These are phyloP conservation scores for Psophia crepitans DNA, from an alignment of 2,113 vertebrate species.

Conservation along the genomic window DNA sequence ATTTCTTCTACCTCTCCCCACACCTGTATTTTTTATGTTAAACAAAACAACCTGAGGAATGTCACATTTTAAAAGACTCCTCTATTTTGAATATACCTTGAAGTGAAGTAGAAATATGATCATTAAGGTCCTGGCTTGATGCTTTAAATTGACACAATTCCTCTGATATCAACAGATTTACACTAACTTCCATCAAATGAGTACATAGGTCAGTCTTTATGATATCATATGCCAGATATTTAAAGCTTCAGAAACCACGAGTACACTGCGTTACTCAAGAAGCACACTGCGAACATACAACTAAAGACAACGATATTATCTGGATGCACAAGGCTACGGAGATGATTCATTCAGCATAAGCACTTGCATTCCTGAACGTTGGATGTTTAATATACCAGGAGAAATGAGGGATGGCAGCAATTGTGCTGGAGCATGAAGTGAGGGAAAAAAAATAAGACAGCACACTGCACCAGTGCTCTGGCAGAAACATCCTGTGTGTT, in stretches of 20 bases:
- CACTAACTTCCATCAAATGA: neutral
- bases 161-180: neutral
- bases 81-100: neutral
- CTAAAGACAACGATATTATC: neutral
- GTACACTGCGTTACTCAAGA: neutral
- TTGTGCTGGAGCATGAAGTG: neutral
- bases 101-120: neutral
- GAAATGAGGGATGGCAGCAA: constrained; percentile 13
- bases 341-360: neutral
- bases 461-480: neutral
- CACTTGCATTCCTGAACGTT: neutral
- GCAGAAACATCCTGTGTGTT: neutral
- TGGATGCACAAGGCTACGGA: neutral
- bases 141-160: neutral
- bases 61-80: neutral
- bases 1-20: neutral
- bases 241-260: neutral
- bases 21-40: neutral
- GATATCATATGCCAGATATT: neutral
- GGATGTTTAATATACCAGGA: neutral
- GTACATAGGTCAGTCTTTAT: neutral
- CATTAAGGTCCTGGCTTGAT: neutral
- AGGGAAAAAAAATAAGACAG: neutral
- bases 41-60: neutral
- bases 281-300: neutral